phyloP scores from a whole-genome alignment of 2,888 invertebrate species.

The Gastracanthus pulcherrimus region DNA sequence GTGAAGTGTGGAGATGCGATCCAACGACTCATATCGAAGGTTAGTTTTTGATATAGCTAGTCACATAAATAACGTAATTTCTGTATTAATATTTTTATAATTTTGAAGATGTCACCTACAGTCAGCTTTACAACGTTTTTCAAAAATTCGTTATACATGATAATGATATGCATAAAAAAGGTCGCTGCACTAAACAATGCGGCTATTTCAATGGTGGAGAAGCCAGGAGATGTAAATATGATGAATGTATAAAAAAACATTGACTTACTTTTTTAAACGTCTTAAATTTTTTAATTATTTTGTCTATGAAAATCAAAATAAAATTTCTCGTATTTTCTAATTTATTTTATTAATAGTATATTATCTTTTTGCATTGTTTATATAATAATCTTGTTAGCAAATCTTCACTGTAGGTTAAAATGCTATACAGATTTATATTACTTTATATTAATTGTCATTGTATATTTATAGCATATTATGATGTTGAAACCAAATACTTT shows the following conservation, averaged over 20 bases:
- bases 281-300: no score
- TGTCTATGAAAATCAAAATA: no score
- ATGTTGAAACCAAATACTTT: neutral
- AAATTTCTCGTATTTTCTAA: no score
- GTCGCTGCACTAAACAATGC: neutral
- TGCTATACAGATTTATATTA: no score
- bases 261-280: neutral
- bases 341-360: no score
- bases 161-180: neutral
- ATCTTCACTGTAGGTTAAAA: no score
- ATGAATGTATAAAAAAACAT: neutral
- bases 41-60: neutral
- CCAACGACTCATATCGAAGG: neutral
- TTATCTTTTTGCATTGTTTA: no score
- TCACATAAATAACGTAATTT: no score
- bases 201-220: neutral
- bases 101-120: neutral
- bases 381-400: no score
- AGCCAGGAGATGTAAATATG: neutral
- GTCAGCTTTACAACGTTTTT: neutral
- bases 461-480: neutral
- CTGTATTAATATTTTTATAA: no score
- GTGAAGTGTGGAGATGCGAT: slow-evolving; percentile 5
- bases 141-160: neutral
- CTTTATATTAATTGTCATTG: no score